Percentiles rank a stretch among this genome's conserved stretches.
phyloP scores from a whole-genome alignment of 2,888 invertebrate species.

The Watsonalla binaria region DNA sequence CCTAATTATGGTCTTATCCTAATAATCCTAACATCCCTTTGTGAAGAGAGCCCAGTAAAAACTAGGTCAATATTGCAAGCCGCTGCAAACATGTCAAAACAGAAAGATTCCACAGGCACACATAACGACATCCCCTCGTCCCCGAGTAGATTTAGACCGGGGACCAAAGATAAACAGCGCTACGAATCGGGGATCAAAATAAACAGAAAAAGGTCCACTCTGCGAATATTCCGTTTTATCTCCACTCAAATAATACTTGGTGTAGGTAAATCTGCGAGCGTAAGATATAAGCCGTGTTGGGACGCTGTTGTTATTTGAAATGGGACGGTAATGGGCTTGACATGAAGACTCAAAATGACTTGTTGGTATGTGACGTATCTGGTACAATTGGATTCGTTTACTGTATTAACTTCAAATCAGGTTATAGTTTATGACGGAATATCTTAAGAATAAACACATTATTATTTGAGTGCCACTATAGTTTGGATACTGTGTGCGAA shows the following conservation, averaged over 20 bases:
- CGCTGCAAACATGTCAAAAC: background rate
- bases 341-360: background rate
- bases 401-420: too few relatives aligned
- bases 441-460: too few relatives aligned
- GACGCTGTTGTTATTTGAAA: background rate
- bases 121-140: background rate
- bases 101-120: background rate
- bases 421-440: too few relatives aligned
- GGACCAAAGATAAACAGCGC: constrained; percentile 8
- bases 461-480: too few relatives aligned
- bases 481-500: too few relatives aligned
- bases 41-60: background rate
- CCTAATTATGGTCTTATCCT: too few relatives aligned
- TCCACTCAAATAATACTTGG: constrained; percentile 1
- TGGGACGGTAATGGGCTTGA: background rate
- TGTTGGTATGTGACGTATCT: background rate
- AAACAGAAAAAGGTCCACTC: constrained; percentile 8
- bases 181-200: constrained; percentile 9
- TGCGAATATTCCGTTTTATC: constrained; percentile 4
- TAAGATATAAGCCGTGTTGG: background rate
- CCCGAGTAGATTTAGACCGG: background rate
- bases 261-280: background rate
- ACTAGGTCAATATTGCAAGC: background rate
- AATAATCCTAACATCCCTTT: too few relatives aligned
- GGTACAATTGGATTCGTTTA: background rate